Conservation (phyloP, 2,113 vertebrate genomes). For the Steatornis caripensis region DNA sequence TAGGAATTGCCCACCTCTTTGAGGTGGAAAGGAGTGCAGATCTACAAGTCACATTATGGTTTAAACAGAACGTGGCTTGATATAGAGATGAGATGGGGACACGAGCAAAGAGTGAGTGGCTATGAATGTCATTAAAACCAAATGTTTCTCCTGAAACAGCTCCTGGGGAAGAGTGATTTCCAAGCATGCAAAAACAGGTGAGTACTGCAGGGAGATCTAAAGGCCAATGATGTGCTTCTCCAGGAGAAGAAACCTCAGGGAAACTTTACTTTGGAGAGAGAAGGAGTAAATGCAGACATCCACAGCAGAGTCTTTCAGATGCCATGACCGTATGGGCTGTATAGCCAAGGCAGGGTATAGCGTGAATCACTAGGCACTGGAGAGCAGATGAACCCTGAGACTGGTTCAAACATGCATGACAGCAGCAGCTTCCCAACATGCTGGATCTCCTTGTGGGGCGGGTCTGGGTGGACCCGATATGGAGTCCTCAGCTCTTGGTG, state of each 20-base stretch:
- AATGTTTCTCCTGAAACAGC: neutral
- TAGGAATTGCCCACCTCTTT: neutral
- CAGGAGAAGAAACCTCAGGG: neutral
- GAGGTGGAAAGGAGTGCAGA: neutral
- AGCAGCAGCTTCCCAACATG: neutral
- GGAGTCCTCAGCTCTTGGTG: neutral
- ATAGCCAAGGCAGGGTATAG: neutral
- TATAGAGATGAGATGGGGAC: neutral
- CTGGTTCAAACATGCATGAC: neutral
- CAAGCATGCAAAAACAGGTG: neutral
- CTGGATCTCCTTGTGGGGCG: neutral
- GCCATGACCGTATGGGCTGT: neutral
- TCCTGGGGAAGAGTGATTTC: neutral
- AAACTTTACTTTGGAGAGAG: neutral
- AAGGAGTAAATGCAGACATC: neutral
- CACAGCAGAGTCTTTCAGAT: neutral
- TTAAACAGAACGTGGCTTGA: neutral
- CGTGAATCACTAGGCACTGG: neutral
- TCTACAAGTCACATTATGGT: neutral
- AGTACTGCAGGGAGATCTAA: neutral
- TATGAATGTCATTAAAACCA: neutral
- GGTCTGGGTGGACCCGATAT: neutral
- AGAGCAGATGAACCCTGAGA: neutral
- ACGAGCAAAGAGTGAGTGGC: neutral
- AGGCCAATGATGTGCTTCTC: neutral